A percentile compares a stretch with the other conserved stretches of the same genome.
phyloP scores from a whole-genome alignment of 2,888 invertebrate species.

The Adelognathus sp. region DNA sequence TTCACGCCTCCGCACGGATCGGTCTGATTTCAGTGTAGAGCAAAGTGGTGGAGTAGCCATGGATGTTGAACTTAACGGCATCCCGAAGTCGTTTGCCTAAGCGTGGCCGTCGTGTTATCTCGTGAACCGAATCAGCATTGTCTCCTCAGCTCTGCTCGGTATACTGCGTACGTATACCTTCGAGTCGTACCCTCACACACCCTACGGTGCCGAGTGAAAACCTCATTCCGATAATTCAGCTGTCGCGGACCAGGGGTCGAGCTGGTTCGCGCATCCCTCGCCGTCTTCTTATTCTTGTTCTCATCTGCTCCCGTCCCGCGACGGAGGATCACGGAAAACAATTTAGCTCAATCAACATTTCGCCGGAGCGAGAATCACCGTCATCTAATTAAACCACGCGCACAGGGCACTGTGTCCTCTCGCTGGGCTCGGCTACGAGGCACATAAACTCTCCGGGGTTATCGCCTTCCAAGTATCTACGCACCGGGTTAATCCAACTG shows the following conservation, averaged over 20 bases:
- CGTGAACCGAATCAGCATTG: conserved; percentile 77
- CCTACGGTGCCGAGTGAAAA: conserved; percentile 36
- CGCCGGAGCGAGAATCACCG: conserved; percentile 74
- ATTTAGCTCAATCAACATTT: conserved; percentile 81
- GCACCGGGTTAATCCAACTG: conserved; percentile 75
- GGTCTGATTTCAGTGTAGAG: not conserved
- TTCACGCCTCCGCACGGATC: conserved; percentile 35
- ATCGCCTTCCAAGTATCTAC: conserved; percentile 75
- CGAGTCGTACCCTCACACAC: conserved; percentile 19
- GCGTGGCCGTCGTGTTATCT: conserved; percentile 69
- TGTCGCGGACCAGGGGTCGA: conserved; percentile 37
- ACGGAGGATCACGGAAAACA: conserved; percentile 73
- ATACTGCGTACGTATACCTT: conserved; percentile 27
- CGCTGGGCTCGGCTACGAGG: conserved; percentile 55
- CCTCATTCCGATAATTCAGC: conserved; percentile 40
- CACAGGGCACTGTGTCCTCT: conserved; percentile 54
- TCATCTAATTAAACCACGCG: conserved; percentile 80
- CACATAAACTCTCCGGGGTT: conserved; percentile 79
- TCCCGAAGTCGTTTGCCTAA: conserved; percentile 68
- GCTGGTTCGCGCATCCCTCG: conserved; percentile 6
- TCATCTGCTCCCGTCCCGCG: conserved; percentile 30
- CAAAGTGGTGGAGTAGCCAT: not conserved
- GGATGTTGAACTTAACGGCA: conserved; percentile 28
- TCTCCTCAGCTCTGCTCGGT: conserved; percentile 66
- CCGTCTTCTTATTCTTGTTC: conserved; percentile 15